Evolutionary conservation across 1,140 invertebrate species (phyloP).

Genomic region (Lethrus apterus): DNA sequence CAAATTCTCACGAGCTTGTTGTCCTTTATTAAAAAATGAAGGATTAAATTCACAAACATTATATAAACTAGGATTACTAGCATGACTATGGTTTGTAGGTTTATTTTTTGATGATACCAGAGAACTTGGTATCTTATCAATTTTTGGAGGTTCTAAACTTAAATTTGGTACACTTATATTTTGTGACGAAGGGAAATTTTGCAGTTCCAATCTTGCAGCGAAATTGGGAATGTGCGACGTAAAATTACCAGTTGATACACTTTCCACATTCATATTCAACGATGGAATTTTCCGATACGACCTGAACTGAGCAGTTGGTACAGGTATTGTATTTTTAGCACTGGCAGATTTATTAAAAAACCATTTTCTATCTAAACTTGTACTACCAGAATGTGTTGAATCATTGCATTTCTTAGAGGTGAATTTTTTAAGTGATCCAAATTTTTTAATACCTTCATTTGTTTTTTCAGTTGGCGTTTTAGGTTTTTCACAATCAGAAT

Average conservation of each 20-base stretch:
- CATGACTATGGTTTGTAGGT: constrained; percentile 54
- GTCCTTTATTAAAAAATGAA: constrained; percentile 24
- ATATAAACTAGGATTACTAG: constrained; percentile 58
- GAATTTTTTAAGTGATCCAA: constrained; percentile 63
- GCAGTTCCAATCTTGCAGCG: constrained; percentile 24
- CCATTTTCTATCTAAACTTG: constrained; percentile 67
- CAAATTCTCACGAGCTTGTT: constrained; percentile 29
- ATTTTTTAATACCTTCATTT: constrained; percentile 40
- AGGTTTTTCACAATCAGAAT: constrained; percentile 56
- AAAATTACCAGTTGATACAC: constrained; percentile 37
- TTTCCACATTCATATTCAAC: constrained; percentile 21
- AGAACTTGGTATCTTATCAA: background rate
- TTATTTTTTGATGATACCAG: constrained; percentile 34
- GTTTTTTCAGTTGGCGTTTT: constrained; percentile 34
- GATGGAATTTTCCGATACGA: constrained; percentile 58
- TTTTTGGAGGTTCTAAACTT: constrained; percentile 22
- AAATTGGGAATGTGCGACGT: constrained; percentile 39
- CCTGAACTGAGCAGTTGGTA: constrained; percentile 69
- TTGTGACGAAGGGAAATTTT: constrained; percentile 24
- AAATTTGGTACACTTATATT: constrained; percentile 34
- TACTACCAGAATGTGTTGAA: constrained; percentile 38
- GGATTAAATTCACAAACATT: constrained; percentile 42
- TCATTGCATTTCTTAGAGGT: constrained; percentile 46
- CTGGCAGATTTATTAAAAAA: constrained; percentile 45
- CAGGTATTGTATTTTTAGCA: constrained; percentile 53